Conservation (phyloP, 2,888 invertebrate species). For the Epirrhoe tristata region DNA sequence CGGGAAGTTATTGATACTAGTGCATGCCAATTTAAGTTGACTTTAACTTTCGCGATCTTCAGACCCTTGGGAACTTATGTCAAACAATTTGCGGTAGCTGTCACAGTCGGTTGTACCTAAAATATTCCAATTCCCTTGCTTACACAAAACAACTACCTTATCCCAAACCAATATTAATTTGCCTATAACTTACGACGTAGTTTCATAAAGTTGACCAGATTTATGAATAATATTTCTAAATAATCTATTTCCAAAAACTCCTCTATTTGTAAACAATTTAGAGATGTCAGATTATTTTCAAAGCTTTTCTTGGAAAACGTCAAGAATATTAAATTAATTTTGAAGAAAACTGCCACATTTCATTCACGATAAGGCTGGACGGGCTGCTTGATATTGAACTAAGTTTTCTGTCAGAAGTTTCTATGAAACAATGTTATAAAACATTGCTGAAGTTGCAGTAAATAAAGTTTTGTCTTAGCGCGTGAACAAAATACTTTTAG, state of each 20-base stretch:
- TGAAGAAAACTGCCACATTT: conserved; percentile 52
- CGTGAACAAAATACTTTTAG: too few species aligned
- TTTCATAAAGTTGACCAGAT: neutral
- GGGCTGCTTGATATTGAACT: conserved; percentile 21
- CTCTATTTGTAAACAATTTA: conserved; percentile 51
- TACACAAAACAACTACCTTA: neutral
- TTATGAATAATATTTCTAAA: neutral
- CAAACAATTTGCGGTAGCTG: conserved; percentile 2
- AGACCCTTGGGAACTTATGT: conserved; percentile 1
- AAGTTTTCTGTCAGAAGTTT: conserved; percentile 8
- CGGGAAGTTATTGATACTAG: neutral
- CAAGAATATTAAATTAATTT: conserved; percentile 56
- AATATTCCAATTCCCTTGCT: conserved; percentile 1
- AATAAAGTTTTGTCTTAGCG: neutral
- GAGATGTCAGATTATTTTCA: conserved; percentile 61
- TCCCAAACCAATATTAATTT: conserved; percentile 2
- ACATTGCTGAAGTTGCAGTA: neutral
- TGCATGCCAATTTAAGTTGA: neutral
- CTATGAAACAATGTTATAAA: neutral
- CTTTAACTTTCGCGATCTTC: neutral
- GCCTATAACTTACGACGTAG: neutral
- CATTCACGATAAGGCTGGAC: conserved; percentile 30
- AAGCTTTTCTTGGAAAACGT: conserved; percentile 52
- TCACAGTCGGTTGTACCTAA: conserved; percentile 24
- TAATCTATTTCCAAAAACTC: neutral